phyloP scores from a whole-genome alignment of 2,797 vertebrate species.

The Sorex maritimensis region DNA sequence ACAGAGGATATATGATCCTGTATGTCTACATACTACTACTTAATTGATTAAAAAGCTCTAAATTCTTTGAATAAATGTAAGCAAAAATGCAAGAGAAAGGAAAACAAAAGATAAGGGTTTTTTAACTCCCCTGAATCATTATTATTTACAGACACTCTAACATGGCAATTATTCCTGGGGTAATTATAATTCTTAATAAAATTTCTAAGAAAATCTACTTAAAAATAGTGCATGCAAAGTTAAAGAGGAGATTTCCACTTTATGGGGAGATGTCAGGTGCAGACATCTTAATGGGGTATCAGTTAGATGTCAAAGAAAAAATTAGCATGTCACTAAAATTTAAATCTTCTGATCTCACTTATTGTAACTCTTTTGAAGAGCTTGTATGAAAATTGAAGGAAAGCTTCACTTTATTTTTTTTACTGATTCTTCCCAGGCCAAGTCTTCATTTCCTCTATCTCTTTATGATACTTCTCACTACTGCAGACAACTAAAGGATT shows the following conservation, averaged over 20 bases:
- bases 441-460: neutral
- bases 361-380: conserved; percentile 28
- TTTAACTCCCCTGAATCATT: neutral
- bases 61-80: conserved; percentile 58
- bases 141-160: neutral
- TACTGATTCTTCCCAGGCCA: neutral
- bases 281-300: conserved; percentile 5
- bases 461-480: neutral
- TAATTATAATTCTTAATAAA: conserved; percentile 59
- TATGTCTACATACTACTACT: conserved; percentile 28
- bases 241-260: conserved; percentile 32
- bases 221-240: neutral
- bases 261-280: neutral
- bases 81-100: conserved; percentile 46
- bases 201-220: conserved; percentile 45
- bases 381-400: neutral
- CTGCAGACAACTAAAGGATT: neutral
- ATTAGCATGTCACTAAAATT: conserved; percentile 2
- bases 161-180: conserved; percentile 15
- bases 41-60: conserved; percentile 48
- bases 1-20: neutral
- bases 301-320: conserved; percentile 57
- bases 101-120: neutral
- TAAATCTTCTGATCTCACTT: neutral
- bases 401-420: neutral